Evolutionary conservation across 1,140 invertebrate genomes (phyloP).

Genomic region (Drosophila suzukii): DNA sequence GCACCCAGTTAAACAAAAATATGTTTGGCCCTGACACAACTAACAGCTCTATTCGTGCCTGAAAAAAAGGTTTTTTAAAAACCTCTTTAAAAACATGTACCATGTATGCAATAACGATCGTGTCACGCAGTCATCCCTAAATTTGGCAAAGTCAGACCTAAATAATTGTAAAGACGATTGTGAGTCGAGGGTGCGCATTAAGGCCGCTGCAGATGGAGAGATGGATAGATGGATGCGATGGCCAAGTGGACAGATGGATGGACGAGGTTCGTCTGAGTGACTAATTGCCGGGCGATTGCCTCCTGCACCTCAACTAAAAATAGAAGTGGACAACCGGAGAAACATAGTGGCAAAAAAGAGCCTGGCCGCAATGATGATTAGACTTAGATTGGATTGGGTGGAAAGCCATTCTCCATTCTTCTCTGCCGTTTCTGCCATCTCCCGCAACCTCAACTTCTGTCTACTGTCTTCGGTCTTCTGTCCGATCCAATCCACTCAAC

Average conservation of each 20-base stretch:
- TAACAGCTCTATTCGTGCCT: too few relatives aligned
- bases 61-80: not conserved
- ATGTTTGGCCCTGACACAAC: too few relatives aligned
- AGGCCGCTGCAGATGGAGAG: slow-evolving; percentile 17
- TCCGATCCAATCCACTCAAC: slow-evolving; percentile 32
- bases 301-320: slow-evolving; percentile 62
- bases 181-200: slow-evolving; percentile 48
- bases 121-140: slow-evolving; percentile 21
- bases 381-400: slow-evolving; percentile 35
- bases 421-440: not conserved
- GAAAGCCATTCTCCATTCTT: slow-evolving; percentile 18
- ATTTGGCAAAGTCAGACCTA: slow-evolving; percentile 20
- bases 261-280: slow-evolving; percentile 56
- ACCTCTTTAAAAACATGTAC: too few relatives aligned
- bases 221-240: slow-evolving; percentile 10
- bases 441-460: not conserved
- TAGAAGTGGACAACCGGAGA: slow-evolving; percentile 30
- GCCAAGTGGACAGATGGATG: slow-evolving; percentile 14
- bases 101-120: not conserved
- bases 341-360: not conserved
- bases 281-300: slow-evolving; percentile 74
- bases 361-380: slow-evolving; percentile 27
- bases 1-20: too few relatives aligned
- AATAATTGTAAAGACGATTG: slow-evolving; percentile 42
- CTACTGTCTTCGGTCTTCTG: too few relatives aligned